These are phyloP conservation scores for Echiichthys vipera DNA, from an alignment of 2,797 vertebrate genomes.

Conservation along the genomic window DNA sequence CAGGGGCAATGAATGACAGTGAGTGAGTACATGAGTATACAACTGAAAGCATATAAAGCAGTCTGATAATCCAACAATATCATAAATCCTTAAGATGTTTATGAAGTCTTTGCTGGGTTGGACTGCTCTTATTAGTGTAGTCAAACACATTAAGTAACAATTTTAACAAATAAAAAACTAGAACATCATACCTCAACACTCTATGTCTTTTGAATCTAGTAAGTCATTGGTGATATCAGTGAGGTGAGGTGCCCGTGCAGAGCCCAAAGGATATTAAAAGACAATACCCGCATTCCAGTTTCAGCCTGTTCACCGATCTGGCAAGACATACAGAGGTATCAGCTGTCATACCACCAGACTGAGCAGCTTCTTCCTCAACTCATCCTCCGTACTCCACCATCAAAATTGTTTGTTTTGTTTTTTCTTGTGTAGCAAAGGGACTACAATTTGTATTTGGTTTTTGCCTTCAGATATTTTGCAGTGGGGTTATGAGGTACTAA, in stretches of 20 bases:
- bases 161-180: neutral
- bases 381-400: neutral
- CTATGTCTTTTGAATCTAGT: neutral
- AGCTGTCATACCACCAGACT: neutral
- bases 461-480: too few relatives aligned
- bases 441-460: neutral
- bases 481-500: too few relatives aligned
- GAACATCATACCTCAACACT: neutral
- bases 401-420: too few relatives aligned
- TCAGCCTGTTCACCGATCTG: neutral
- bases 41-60: neutral
- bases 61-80: neutral
- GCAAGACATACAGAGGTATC: neutral
- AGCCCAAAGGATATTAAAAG: neutral
- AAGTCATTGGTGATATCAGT: conserved; percentile 3
- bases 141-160: neutral
- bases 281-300: neutral
- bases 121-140: neutral
- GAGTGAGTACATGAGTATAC: too few relatives aligned
- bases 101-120: neutral
- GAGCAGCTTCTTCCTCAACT: neutral
- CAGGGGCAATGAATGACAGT: neutral
- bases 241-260: neutral
- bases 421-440: neutral
- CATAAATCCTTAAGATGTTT: neutral